Percentiles rank a stretch among this genome's conserved stretches.
Evolutionary conservation across 1,140 invertebrate species (phyloP).

Genomic region (Ericerus pela): DNA sequence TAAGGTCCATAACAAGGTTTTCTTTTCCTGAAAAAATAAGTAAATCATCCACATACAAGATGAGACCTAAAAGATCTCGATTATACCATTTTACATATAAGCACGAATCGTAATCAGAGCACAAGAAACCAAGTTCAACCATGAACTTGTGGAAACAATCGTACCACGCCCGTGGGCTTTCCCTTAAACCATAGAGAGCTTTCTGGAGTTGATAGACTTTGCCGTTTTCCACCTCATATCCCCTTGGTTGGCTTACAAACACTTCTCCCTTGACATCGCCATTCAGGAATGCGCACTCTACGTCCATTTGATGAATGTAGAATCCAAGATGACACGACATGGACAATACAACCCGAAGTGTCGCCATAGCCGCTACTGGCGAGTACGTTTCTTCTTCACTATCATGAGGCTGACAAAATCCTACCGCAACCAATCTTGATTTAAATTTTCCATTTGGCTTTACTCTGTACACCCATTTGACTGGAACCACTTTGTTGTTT

Average conservation of each 20-base stretch:
- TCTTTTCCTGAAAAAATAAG: not conserved
- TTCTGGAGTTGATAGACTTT: slow-evolving; percentile 30
- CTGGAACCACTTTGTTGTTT: too few relatives aligned
- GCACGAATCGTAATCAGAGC: not conserved
- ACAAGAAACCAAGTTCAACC: not conserved
- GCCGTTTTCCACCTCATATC: slow-evolving; percentile 1
- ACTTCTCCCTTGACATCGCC: slow-evolving; percentile 10
- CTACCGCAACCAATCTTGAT: too few relatives aligned
- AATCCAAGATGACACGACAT: too few relatives aligned
- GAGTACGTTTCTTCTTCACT: too few relatives aligned
- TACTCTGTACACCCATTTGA: too few relatives aligned
- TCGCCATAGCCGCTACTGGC: too few relatives aligned
- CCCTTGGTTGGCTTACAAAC: slow-evolving; percentile 14
- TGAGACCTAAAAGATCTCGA: not conserved
- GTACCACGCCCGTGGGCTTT: slow-evolving; percentile 27
- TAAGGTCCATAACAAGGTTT: slow-evolving; percentile 1
- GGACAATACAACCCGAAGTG: too few relatives aligned
- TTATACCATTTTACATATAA: not conserved
- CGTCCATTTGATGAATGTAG: slow-evolving; percentile 16
- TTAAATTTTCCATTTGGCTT: too few relatives aligned
- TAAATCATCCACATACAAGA: slow-evolving; percentile 15
- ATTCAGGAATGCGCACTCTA: slow-evolving; percentile 12
- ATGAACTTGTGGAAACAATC: slow-evolving; percentile 8
- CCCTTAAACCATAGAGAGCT: slow-evolving; percentile 32
- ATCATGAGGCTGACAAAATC: too few relatives aligned